Evolutionary conservation across 2,888 invertebrate genomes (phyloP).

Genomic region (Caenorhabditis parvicauda): DNA sequence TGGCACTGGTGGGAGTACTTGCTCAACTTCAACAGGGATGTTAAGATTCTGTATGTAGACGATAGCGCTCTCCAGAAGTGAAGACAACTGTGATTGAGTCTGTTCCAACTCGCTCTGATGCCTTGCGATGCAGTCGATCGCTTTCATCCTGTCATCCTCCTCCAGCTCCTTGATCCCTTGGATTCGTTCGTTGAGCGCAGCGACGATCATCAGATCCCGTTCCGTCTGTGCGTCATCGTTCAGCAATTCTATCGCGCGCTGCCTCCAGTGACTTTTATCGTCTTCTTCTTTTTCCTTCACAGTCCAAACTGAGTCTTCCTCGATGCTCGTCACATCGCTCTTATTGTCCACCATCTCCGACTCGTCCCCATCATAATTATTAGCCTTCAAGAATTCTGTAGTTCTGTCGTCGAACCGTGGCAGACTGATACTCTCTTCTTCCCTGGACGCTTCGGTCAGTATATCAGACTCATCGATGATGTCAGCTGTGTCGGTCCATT

Average conservation of each 20-base stretch:
- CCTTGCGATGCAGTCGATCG: conserved; percentile 45
- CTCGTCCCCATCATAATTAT: conserved; percentile 31
- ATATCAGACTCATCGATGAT: conserved; percentile 44
- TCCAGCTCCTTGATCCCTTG: conserved; percentile 37
- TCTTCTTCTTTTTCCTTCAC: conserved; percentile 10
- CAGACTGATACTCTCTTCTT: conserved; percentile 19
- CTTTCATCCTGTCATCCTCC: conserved; percentile 35
- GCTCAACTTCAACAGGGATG: conserved; percentile 1
- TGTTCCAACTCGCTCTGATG: conserved; percentile 48
- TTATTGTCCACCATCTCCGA: conserved; percentile 28
- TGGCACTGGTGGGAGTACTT: conserved; percentile 9
- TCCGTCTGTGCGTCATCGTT: conserved; percentile 38
- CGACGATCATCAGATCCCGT: conserved; percentile 35
- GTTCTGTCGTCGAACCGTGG: background rate
- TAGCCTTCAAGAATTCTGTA: conserved; percentile 8
- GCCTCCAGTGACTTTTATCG: conserved; percentile 25
- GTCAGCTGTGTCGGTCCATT: conserved; percentile 31
- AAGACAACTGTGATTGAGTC: conserved; percentile 48
- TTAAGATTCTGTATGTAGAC: conserved; percentile 35
- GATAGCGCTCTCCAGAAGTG: conserved; percentile 45
- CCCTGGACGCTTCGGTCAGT: conserved; percentile 30
- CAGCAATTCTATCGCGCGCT: conserved; percentile 25
- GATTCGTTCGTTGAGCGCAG: conserved; percentile 30
- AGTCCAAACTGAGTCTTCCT: conserved; percentile 22
- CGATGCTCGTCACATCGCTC: conserved; percentile 23